Evolutionary conservation across 2,888 invertebrate genomes (phyloP), one percentile per base, ranked within the genome.

Genomic region (Podotricha telesiphe): DNA sequence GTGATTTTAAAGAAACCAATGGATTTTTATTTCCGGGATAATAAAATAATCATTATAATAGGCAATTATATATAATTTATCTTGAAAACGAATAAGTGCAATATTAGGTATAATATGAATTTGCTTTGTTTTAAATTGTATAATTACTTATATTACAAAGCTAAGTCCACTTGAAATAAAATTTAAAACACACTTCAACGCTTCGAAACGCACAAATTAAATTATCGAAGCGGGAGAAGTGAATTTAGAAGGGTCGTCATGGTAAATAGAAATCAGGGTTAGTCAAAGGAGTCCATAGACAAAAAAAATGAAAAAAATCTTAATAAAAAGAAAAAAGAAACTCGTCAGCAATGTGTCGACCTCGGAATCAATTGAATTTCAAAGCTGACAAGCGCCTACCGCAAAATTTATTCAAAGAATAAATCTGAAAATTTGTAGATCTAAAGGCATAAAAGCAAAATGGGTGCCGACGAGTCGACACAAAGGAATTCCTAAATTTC

Each of bases 391-490:
- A 87, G 81, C 89, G 84, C 87, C 86, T 86, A 92, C 92, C 91
- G 86, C 91, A 84, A 91, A 93, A 90, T 92, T 89, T 93, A 93
- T 93, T 92, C 93, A 91, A 91, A 91, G 92, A 93, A 93, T 91
- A 93, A 92, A 93, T 93, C 92, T 93, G 89, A 92, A 92, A 93
- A 92, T 91, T 93, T 91, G 92, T 89, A 90, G 89, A 91, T 92
- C 89, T 88, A 84, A 93, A 87, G 90, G 89, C 90, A 87, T 88
- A 86, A 86, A 87, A 83, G 85, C 85, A 85, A 89, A 88, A 88
- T 87, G 91, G 88, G 88, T 89, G 88, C 85, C 88, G 88, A 89
- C 85, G 86, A 86, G 86, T 80, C 89, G 83, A 88, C 88, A 89
- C 93, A 93, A 93, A 93, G 91, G 93, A 88, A 91, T 91, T 89